Conservation (phyloP, 2,797 vertebrate genomes). For the Sebastiscus tertius region DNA sequence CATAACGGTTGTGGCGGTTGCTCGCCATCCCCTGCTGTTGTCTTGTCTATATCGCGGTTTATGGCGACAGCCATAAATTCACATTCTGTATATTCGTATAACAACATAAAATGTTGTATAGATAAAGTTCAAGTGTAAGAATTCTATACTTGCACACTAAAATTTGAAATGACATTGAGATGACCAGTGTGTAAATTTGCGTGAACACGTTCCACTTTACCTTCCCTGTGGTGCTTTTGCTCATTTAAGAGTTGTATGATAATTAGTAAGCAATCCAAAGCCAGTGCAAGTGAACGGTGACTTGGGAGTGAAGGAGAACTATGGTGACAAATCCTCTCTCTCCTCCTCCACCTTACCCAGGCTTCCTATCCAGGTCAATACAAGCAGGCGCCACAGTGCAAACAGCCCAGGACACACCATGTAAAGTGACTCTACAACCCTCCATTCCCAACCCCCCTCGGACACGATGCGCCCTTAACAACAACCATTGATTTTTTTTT, state of each 20-base stretch:
- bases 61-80: not conserved
- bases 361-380: slow-evolving; percentile 82
- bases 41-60: no score
- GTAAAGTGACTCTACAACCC: slow-evolving; percentile 88
- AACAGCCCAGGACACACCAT: slow-evolving; percentile 69
- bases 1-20: no score
- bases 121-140: not conserved
- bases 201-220: not conserved
- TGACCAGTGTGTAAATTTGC: not conserved
- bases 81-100: not conserved
- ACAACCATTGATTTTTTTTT: slow-evolving; percentile 95
- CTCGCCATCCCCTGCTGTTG: no score
- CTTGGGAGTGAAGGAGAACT: slow-evolving; percentile 1
- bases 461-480: slow-evolving; percentile 81
- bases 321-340: slow-evolving; percentile 43
- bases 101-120: not conserved
- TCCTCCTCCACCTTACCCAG: slow-evolving; percentile 14
- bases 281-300: not conserved
- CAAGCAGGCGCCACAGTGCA: slow-evolving; percentile 78
- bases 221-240: not conserved
- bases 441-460: slow-evolving; percentile 36
- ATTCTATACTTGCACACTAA: not conserved
- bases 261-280: slow-evolving; percentile 13
- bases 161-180: not conserved
- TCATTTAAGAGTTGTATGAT: not conserved